A percentile compares a stretch with the other conserved stretches of the same genome.
Evolutionary conservation across 2,113 vertebrate species (phyloP).

Genomic region (Zosterops borbonicus): DNA sequence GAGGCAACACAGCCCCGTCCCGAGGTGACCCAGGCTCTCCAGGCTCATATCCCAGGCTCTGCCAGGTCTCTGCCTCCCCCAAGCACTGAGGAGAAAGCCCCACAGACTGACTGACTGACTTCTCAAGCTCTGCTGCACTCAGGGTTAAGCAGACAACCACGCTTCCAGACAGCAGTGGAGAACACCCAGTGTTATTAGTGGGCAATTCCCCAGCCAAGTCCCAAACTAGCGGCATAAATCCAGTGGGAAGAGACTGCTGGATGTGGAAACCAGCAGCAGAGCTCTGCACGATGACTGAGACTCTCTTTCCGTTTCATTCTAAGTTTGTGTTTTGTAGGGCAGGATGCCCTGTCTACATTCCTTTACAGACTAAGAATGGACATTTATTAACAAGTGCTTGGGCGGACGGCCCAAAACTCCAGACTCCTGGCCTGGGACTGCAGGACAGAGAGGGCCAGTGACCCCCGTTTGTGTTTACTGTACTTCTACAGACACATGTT

Average conservation of each 20-base stretch:
- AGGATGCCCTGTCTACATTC: slow-evolving; percentile 66
- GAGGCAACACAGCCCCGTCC: background rate
- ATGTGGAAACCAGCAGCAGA: background rate
- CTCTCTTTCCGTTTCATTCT: background rate
- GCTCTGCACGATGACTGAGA: background rate
- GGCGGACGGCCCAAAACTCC: slow-evolving; percentile 45
- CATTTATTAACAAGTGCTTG: slow-evolving; percentile 64
- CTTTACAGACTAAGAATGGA: slow-evolving; percentile 44
- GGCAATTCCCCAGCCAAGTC: background rate
- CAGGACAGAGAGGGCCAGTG: slow-evolving; percentile 27
- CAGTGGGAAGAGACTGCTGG: background rate
- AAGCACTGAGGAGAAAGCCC: background rate
- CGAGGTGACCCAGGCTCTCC: background rate
- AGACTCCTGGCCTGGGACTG: slow-evolving; percentile 55
- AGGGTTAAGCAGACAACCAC: background rate
- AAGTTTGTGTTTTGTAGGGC: slow-evolving; percentile 53
- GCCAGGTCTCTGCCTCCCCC: background rate
- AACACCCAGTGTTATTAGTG: background rate
- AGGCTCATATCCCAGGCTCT: background rate
- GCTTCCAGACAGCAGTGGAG: background rate
- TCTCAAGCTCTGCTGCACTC: background rate
- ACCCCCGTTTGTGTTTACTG: slow-evolving; percentile 52
- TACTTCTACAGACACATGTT: slow-evolving; percentile 60
- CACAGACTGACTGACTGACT: background rate
- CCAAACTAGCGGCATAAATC: background rate